phyloP scores from a whole-genome alignment of 2,888 invertebrate species.

The Euplagia quadripunctaria region DNA sequence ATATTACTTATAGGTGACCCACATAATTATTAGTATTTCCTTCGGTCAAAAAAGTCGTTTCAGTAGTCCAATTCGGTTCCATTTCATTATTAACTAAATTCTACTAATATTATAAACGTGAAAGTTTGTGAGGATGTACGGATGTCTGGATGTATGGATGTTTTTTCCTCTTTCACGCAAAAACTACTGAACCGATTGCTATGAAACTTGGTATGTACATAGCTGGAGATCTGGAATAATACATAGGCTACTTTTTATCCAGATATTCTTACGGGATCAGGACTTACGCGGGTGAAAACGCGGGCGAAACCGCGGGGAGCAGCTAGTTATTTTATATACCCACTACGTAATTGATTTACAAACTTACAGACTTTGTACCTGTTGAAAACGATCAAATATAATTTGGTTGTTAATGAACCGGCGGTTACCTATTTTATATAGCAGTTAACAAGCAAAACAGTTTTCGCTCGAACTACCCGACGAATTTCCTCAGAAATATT shows the following conservation, averaged over 20 bases:
- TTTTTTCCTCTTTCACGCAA: no score
- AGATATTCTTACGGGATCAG: no score
- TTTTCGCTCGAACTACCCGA: constrained; percentile 53
- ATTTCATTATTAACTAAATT: constrained; percentile 25
- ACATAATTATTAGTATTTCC: not conserved
- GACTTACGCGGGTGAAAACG: no score
- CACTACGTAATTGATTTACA: constrained; percentile 36
- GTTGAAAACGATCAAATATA: constrained; percentile 28
- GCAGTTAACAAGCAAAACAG: constrained; percentile 61
- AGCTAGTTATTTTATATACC: constrained; percentile 28
- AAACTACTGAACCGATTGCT: no score
- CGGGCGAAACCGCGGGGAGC: no score
- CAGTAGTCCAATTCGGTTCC: not conserved
- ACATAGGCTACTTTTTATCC: no score
- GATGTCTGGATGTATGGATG: no score
- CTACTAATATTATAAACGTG: no score
- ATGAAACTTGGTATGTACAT: no score
- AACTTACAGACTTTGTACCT: constrained; percentile 23
- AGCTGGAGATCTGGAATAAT: no score
- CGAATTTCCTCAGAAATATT: constrained; percentile 61
- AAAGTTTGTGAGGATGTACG: no score
- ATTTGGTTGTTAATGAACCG: constrained; percentile 52
- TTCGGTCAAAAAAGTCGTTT: constrained; percentile 4
- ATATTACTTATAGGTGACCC: not conserved
- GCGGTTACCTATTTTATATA: constrained; percentile 53